These are phyloP conservation scores for Thymelicus sylvestris DNA, from an alignment of 2,888 invertebrate genomes.

Conservation along the genomic window DNA sequence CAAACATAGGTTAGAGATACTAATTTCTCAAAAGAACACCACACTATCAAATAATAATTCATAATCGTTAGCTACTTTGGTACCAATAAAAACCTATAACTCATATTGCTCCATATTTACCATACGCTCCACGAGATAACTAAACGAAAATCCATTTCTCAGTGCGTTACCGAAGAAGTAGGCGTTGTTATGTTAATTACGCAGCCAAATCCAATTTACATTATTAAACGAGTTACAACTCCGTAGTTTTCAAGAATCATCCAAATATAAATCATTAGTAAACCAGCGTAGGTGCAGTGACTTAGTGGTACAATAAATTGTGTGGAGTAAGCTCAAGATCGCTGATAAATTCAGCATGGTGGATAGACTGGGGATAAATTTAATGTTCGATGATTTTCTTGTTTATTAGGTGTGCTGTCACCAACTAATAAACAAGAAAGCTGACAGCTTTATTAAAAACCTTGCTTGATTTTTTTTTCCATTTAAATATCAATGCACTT, in stretches of 20 bases:
- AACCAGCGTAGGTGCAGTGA: slow-evolving; percentile 25
- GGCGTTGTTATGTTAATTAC: background rate
- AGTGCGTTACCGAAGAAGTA: background rate
- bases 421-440: too few species aligned
- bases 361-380: slow-evolving; percentile 3
- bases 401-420: background rate
- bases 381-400: slow-evolving; percentile 10
- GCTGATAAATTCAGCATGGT: slow-evolving; percentile 17
- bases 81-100: too few species aligned
- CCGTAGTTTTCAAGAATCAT: background rate
- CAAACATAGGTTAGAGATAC: too few species aligned
- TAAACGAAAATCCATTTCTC: background rate
- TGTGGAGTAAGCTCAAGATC: slow-evolving; percentile 1
- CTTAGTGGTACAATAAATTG: slow-evolving; percentile 22
- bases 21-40: too few species aligned
- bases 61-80: too few species aligned
- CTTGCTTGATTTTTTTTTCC: too few species aligned
- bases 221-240: background rate
- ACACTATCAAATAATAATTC: too few species aligned
- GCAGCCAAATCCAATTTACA: background rate
- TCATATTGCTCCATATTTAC: too few species aligned
- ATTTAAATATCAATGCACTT: too few species aligned
- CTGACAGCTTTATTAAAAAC: too few species aligned
- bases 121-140: background rate
- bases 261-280: slow-evolving; percentile 16